A percentile compares a stretch with the other conserved stretches of the same genome.
These are phyloP conservation scores for Capitulum mitella DNA, from an alignment of 2,888 invertebrate genomes.

Conservation along the genomic window DNA sequence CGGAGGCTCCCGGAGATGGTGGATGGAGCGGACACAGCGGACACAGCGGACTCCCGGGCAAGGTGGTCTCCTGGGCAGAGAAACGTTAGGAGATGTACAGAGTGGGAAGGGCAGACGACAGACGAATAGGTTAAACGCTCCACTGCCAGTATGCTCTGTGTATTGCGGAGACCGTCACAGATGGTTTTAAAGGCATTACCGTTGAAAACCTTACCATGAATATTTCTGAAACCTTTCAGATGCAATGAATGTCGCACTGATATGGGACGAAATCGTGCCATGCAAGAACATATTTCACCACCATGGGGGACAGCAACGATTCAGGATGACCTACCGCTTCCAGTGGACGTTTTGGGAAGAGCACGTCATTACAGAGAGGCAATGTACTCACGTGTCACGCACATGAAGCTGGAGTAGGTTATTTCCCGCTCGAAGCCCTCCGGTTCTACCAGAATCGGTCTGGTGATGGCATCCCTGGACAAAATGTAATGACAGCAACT, in stretches of 20 bases:
- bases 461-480: constrained; percentile 57
- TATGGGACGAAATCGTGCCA: background rate
- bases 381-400: constrained; percentile 51
- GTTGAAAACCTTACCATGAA: background rate
- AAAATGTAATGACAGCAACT: too few species aligned
- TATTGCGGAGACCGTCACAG: too few species aligned
- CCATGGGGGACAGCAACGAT: background rate
- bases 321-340: background rate
- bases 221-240: background rate
- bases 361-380: too few species aligned
- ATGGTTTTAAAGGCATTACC: too few species aligned
- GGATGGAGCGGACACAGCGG: background rate
- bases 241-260: background rate
- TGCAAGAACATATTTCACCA: background rate
- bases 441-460: constrained; percentile 56
- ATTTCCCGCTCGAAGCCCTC: constrained; percentile 62
- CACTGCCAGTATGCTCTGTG: too few species aligned
- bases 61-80: too few species aligned
- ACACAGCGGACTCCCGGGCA: background rate
- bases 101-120: too few species aligned
- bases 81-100: too few species aligned
- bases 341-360: background rate
- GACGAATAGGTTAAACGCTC: too few species aligned
- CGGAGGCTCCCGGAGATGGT: too few species aligned
- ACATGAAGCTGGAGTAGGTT: constrained; percentile 59